Evolutionary conservation across 2,113 vertebrate genomes (phyloP), one percentile per base, ranked within the genome.

Genomic region (Andinoacara biseriatus): DNA sequence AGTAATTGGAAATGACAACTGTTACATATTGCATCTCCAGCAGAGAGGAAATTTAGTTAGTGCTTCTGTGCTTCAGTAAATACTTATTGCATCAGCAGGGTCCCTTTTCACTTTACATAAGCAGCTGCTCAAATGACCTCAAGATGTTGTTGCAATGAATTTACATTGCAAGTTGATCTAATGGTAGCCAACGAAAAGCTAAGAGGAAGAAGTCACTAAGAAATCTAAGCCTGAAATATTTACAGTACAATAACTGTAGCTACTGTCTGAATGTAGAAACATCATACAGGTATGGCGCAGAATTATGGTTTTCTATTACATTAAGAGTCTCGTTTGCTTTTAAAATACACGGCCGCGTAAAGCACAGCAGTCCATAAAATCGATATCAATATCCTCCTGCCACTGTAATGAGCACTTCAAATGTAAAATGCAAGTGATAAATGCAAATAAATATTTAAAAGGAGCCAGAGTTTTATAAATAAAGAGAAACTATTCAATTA

Each of bases 1-100:
- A 92, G 86, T 93, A 92, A 94, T 92, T 93, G 91, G 90, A 92
- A 93, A 93, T 91, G 93, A 94, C 92, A 94, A 87, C 91, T 93
- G 90, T 87, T 91, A 93, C 90, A 90, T 87, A 91, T 89, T 91
- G 88, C 82, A 91, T 86, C 91, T 88, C 91, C 83, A 89, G 91
- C 89, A 87, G 82, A 85, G 89, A 86, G 87, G 77, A 88, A 84
- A 89, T 82, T 87, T 83, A 81, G 86, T 91, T 83, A 86, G 90
- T 78, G 86, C 65, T 81, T 85, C 76, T 82, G 72, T 83, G 81
- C 83, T 87, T 91, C 87, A 76, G 88, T 90, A 90, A 93, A 91
- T 91, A 87, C 86, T 90, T 89, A 89, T 88, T 89, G 90, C 88
- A 92, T 91, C 92, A 90, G 89, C 86, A 57, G 81, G 89, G 80